phyloP scores from a whole-genome alignment of 2,113 vertebrate species.

The Oophaga pumilio region DNA sequence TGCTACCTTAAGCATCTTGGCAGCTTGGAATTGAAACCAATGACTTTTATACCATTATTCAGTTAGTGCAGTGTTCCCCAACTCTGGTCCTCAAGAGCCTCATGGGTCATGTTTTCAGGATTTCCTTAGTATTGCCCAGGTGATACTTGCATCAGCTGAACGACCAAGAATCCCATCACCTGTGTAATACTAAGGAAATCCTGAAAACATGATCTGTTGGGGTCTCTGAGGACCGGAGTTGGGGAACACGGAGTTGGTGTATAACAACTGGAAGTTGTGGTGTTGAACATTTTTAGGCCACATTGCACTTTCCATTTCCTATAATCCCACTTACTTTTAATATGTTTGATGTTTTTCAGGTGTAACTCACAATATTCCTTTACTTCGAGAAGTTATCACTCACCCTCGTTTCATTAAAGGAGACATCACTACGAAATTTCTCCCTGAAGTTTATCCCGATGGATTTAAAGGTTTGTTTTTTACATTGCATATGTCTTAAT shows the following conservation, averaged over 20 bases:
- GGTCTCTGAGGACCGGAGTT: no score
- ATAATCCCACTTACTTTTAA: neutral
- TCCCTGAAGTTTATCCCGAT: constrained; percentile 92
- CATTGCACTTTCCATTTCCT: neutral
- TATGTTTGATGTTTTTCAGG: constrained; percentile 73
- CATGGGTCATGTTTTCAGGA: no score
- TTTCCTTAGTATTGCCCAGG: no score
- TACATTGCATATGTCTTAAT: neutral
- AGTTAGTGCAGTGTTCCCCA: no score
- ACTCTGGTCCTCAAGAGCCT: no score
- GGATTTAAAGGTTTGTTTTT: constrained; percentile 88
- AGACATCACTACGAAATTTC: constrained; percentile 94
- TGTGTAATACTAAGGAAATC: no score
- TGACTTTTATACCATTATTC: no score
- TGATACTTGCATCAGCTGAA: no score
- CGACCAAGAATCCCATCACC: no score
- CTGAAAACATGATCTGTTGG: no score
- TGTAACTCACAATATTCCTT: constrained; percentile 94
- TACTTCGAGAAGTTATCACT: constrained; percentile 90
- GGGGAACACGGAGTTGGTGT: no score
- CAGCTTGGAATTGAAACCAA: no score
- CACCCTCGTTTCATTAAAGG: constrained; percentile 90
- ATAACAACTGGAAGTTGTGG: neutral
- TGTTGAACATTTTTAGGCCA: neutral
- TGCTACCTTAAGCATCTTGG: neutral